Evolutionary conservation across 1,140 invertebrate species (phyloP).

Genomic region (Sminthurides bifidus): DNA sequence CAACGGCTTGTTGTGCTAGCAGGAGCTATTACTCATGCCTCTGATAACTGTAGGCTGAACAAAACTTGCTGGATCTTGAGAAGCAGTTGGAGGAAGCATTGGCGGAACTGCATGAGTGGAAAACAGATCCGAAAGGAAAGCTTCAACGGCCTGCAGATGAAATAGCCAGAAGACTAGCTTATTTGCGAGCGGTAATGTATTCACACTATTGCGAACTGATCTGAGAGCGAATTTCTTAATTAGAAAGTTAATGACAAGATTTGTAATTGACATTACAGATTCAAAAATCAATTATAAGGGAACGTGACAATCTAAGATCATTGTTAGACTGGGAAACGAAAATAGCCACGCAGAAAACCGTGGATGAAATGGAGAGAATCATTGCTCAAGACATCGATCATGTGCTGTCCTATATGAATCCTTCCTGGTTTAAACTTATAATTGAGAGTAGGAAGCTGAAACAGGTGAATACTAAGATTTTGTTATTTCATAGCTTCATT

Average conservation of each 20-base stretch:
- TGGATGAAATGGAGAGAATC: slow-evolving; percentile 23
- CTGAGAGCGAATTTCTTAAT: background rate
- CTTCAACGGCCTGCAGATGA: slow-evolving; percentile 20
- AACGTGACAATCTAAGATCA: slow-evolving; percentile 19
- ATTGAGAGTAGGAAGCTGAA: slow-evolving; percentile 22
- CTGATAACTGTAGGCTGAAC: slow-evolving; percentile 17
- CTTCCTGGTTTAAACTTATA: slow-evolving; percentile 25
- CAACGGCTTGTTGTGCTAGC: no score
- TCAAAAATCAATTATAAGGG: slow-evolving; percentile 13
- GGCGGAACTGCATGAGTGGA: slow-evolving; percentile 18
- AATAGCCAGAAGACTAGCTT: slow-evolving; percentile 14
- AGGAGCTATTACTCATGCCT: no score
- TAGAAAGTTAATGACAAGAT: background rate
- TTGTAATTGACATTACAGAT: slow-evolving; percentile 13
- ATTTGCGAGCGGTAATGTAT: slow-evolving; percentile 7
- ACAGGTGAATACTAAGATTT: slow-evolving; percentile 1
- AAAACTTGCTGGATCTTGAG: slow-evolving; percentile 11
- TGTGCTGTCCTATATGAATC: slow-evolving; percentile 21
- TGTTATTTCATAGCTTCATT: background rate
- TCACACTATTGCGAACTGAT: background rate
- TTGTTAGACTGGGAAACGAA: slow-evolving; percentile 24
- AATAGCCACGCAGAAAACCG: slow-evolving; percentile 19
- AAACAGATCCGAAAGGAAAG: slow-evolving; percentile 12
- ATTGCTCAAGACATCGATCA: slow-evolving; percentile 24
- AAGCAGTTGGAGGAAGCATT: slow-evolving; percentile 11